These are phyloP conservation scores for Bombus polaris DNA, from an alignment of 1,140 invertebrate species.

Conservation along the genomic window DNA sequence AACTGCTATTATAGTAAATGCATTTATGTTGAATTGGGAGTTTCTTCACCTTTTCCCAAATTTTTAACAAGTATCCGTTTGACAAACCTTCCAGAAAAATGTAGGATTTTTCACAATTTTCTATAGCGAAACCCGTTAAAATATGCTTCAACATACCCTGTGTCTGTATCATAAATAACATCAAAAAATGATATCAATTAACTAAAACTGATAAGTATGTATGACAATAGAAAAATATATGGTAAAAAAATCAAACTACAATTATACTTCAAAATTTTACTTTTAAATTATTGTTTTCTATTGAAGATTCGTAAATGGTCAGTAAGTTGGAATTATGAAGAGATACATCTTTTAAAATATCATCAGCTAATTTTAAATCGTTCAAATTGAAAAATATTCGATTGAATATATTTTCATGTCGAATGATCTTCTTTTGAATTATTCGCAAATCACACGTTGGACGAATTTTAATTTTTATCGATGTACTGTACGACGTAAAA, in stretches of 20 bases:
- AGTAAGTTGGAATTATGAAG: conserved; percentile 13
- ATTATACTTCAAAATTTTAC: background rate
- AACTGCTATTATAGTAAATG: conserved; percentile 32
- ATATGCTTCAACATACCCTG: background rate
- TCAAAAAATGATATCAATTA: background rate
- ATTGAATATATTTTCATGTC: background rate
- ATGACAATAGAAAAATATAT: too few relatives aligned
- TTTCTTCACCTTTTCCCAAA: conserved; percentile 23
- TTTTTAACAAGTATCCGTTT: conserved; percentile 34
- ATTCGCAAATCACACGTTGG: background rate
- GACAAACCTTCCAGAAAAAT: conserved; percentile 39
- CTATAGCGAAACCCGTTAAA: conserved; percentile 42
- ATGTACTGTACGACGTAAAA: background rate
- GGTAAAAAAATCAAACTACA: too few relatives aligned
- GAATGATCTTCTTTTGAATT: background rate
- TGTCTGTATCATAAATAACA: background rate
- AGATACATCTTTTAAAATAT: conserved; percentile 10
- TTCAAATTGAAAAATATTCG: conserved; percentile 32
- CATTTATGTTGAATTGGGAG: background rate
- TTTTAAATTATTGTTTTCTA: background rate
- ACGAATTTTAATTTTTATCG: conserved; percentile 21
- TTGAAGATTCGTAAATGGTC: background rate
- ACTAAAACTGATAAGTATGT: too few relatives aligned
- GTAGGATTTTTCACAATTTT: background rate
- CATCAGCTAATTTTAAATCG: background rate